Conservation (phyloP, 2,888 invertebrate species). For the Parnassius smintheus region DNA sequence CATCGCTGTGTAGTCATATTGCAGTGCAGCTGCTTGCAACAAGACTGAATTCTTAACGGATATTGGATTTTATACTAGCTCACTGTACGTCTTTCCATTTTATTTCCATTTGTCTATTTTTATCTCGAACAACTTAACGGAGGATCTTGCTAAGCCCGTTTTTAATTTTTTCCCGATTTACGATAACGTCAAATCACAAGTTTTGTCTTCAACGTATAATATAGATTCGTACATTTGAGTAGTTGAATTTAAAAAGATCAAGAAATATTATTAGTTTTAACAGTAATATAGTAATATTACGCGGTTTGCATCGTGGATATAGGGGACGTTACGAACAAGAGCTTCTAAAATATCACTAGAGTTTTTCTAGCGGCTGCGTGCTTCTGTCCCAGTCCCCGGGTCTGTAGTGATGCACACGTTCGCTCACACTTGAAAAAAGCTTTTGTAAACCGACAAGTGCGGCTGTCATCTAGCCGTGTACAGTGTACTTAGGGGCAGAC, state of each 20-base stretch:
- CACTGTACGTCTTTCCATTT: too few species aligned
- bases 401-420: constrained; percentile 63
- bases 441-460: constrained; percentile 66
- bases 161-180: too few species aligned
- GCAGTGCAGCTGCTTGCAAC: background rate
- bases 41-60: constrained; percentile 9
- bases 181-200: too few species aligned
- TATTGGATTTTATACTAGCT: constrained; percentile 9
- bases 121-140: constrained; percentile 15
- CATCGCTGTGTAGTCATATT: too few species aligned
- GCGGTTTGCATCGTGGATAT: constrained; percentile 28
- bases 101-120: constrained; percentile 26
- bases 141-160: too few species aligned
- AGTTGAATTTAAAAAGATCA: constrained; percentile 4
- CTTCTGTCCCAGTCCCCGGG: constrained; percentile 31
- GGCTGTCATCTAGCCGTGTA: constrained; percentile 42
- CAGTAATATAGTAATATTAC: constrained; percentile 14
- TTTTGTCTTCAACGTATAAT: too few species aligned
- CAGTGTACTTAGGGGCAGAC: constrained; percentile 19
- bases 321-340: constrained; percentile 30
- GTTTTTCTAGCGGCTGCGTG: constrained; percentile 25
- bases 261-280: too few species aligned
- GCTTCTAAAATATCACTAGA: constrained; percentile 31
- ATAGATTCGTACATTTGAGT: background rate
- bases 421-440: constrained; percentile 70